Conservation (phyloP, 2,888 invertebrate genomes). For the Orchestes rusci region DNA sequence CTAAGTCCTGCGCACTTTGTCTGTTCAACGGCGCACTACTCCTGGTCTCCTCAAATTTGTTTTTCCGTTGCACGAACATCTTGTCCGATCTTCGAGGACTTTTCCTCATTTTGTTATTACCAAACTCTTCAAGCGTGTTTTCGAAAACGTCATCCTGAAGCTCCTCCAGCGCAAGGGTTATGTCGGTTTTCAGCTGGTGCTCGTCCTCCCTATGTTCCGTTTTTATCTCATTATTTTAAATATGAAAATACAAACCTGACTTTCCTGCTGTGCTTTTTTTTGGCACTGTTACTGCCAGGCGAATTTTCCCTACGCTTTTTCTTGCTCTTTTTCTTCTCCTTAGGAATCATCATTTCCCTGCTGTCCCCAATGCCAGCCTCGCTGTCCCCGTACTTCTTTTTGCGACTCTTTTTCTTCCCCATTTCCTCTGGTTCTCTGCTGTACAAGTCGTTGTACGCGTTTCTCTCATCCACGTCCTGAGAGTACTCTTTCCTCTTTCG, state of each 20-base stretch:
- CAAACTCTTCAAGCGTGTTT: constrained; percentile 35
- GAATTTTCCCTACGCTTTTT: constrained; percentile 41
- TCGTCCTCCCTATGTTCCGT: constrained; percentile 34
- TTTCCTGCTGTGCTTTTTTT: constrained; percentile 37
- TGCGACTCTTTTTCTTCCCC: constrained; percentile 42
- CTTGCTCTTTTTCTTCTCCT: constrained; percentile 42
- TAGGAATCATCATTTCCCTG: constrained; percentile 45
- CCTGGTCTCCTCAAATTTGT: constrained; percentile 39
- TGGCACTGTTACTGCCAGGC: constrained; percentile 30
- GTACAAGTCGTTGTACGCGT: constrained; percentile 41
- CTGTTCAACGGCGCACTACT: constrained; percentile 29
- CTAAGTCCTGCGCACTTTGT: constrained; percentile 32
- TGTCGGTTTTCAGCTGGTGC: constrained; percentile 40
- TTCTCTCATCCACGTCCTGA: constrained; percentile 42
- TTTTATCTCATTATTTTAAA: background rate
- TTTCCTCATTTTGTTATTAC: constrained; percentile 33
- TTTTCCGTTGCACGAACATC: constrained; percentile 43
- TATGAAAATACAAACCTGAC: constrained; percentile 13
- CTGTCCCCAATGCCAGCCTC: constrained; percentile 39
- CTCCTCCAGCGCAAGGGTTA: constrained; percentile 42
- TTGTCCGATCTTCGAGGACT: constrained; percentile 40
- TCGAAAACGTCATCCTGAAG: constrained; percentile 46
- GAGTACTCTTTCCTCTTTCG: constrained; percentile 38
- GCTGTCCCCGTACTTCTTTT: constrained; percentile 38
- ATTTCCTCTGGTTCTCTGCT: constrained; percentile 39